A percentile compares a stretch with the other conserved stretches of the same genome.
Evolutionary conservation across 2,113 vertebrate species (phyloP).

Genomic region (Oophaga pumilio): DNA sequence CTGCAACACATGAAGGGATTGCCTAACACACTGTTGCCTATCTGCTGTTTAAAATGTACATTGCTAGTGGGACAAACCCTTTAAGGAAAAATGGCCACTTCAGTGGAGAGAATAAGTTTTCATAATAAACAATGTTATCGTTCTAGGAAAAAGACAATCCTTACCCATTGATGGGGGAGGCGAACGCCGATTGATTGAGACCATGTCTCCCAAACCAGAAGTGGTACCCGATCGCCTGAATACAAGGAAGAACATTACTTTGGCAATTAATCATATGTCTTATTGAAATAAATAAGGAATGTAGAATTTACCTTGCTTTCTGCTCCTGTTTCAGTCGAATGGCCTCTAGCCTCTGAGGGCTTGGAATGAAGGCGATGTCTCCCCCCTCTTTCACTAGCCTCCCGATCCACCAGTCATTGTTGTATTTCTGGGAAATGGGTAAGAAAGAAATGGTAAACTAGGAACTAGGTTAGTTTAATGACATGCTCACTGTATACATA

Average conservation of each 20-base stretch:
- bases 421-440: slow-evolving; percentile 81
- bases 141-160: background rate
- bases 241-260: background rate
- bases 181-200: slow-evolving; percentile 86
- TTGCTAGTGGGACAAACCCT: too few relatives aligned
- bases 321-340: slow-evolving; percentile 95
- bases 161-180: slow-evolving; percentile 94
- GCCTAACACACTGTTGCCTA: too few relatives aligned
- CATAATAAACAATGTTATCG: too few relatives aligned
- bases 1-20: too few relatives aligned
- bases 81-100: too few relatives aligned
- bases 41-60: too few relatives aligned
- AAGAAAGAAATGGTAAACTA: background rate
- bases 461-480: background rate
- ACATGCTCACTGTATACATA: background rate
- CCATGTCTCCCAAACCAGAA: slow-evolving; percentile 87
- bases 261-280: background rate
- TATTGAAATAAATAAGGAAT: background rate
- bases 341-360: slow-evolving; percentile 90
- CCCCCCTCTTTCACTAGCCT: slow-evolving; percentile 93
- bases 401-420: slow-evolving; percentile 98
- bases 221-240: slow-evolving; percentile 87
- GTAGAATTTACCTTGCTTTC: slow-evolving; percentile 82
- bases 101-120: too few relatives aligned
- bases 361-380: slow-evolving; percentile 94